A percentile compares a stretch with the other conserved stretches of the same genome.
Evolutionary conservation across 2,888 invertebrate species (phyloP).

Genomic region (Meandrusa payeni): DNA sequence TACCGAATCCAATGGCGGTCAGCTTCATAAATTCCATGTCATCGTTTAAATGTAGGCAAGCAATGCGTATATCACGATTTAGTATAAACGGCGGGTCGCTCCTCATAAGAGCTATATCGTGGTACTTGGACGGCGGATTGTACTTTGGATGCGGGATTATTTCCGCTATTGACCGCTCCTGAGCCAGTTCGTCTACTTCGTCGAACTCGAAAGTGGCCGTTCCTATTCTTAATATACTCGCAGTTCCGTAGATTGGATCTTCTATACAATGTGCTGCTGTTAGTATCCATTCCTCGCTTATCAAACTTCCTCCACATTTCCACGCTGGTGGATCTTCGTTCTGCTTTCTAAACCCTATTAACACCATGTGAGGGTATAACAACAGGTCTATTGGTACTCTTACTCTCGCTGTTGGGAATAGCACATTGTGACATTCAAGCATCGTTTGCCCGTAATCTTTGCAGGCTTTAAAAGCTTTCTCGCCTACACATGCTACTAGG

Average conservation of each 20-base stretch:
- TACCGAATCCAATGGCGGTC: conserved; percentile 84
- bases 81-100: conserved; percentile 70
- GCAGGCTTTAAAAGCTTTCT: conserved; percentile 62
- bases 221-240: conserved; percentile 75
- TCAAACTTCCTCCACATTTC: conserved; percentile 71
- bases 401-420: conserved; percentile 48
- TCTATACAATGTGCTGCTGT: conserved; percentile 70
- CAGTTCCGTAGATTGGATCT: conserved; percentile 67
- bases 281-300: conserved; percentile 63
- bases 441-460: conserved; percentile 55
- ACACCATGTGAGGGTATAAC: conserved; percentile 84
- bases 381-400: conserved; percentile 69
- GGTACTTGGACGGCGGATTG: conserved; percentile 74
- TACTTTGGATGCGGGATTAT: conserved; percentile 79
- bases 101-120: conserved; percentile 85
- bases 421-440: conserved; percentile 70
- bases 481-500: conserved; percentile 42
- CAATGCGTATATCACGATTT: conserved; percentile 80
- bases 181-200: conserved; percentile 70
- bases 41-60: conserved; percentile 74
- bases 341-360: conserved; percentile 56
- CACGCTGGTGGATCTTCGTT: conserved; percentile 40
- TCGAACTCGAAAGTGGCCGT: conserved; percentile 75
- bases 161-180: conserved; percentile 67
- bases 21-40: conserved; percentile 46